Evolutionary conservation across 2,888 invertebrate species (phyloP).

Genomic region (Clanis bilineata): DNA sequence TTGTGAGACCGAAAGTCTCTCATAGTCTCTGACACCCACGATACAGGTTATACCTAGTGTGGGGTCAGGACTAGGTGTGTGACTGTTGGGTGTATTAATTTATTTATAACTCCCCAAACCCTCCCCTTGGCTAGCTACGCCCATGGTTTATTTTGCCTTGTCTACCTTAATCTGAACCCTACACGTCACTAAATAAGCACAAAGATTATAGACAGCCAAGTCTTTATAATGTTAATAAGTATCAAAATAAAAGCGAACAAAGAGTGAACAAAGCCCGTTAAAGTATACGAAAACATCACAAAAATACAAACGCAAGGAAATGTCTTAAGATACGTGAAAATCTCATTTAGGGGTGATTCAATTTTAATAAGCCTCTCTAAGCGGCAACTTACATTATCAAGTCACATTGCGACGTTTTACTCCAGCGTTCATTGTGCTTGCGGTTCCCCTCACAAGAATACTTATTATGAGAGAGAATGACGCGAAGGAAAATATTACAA

Average conservation of each 20-base stretch:
- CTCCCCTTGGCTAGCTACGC: too few species aligned
- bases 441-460: conserved; percentile 48
- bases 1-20: too few species aligned
- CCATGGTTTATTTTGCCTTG: too few species aligned
- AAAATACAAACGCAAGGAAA: conserved; percentile 39
- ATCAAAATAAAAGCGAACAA: neutral
- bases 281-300: conserved; percentile 14
- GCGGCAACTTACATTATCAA: conserved; percentile 59
- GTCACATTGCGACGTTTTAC: conserved; percentile 49
- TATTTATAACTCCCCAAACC: too few species aligned
- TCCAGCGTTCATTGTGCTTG: conserved; percentile 47
- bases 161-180: too few species aligned
- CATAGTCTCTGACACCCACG: too few species aligned
- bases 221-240: neutral
- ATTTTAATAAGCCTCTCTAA: conserved; percentile 58
- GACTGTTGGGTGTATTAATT: too few species aligned
- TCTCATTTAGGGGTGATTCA: conserved; percentile 54
- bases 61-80: too few species aligned
- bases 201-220: neutral
- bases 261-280: neutral
- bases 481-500: conserved; percentile 39
- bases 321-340: conserved; percentile 44
- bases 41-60: too few species aligned
- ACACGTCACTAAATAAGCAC: too few species aligned
- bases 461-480: conserved; percentile 48